Evolutionary conservation across 2,113 vertebrate genomes (phyloP).

Genomic region (Smithornis capensis): DNA sequence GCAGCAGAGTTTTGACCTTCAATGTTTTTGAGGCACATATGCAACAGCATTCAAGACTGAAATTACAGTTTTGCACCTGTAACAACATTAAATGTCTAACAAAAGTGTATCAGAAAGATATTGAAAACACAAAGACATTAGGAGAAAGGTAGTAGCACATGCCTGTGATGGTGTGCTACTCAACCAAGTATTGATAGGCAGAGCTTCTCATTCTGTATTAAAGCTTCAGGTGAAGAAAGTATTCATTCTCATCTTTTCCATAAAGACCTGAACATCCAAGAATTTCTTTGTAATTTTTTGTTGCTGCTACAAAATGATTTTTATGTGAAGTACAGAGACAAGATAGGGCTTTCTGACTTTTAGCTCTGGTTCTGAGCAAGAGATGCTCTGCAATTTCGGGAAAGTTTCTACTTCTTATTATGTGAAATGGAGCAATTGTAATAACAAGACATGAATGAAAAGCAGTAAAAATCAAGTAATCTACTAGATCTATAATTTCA

Average conservation of each 20-base stretch:
- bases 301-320: not conserved
- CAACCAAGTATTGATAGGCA: not conserved
- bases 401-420: not conserved
- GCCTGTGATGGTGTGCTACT: not conserved
- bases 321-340: not conserved
- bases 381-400: not conserved
- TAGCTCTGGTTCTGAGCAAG: not conserved
- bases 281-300: not conserved
- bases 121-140: constrained; percentile 43
- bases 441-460: not conserved
- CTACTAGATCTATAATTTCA: not conserved
- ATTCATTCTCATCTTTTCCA: not conserved
- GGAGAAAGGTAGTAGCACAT: not conserved
- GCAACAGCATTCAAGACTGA: constrained; percentile 73
- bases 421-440: not conserved
- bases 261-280: not conserved
- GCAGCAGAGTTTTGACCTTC: constrained; percentile 82
- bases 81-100: constrained; percentile 64
- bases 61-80: constrained; percentile 89
- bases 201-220: not conserved
- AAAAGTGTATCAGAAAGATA: constrained; percentile 68
- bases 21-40: constrained; percentile 69
- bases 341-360: not conserved
- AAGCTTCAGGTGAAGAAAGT: not conserved
- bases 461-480: not conserved